Conservation (phyloP, 2,888 invertebrate species). For the Eilema depressum region DNA sequence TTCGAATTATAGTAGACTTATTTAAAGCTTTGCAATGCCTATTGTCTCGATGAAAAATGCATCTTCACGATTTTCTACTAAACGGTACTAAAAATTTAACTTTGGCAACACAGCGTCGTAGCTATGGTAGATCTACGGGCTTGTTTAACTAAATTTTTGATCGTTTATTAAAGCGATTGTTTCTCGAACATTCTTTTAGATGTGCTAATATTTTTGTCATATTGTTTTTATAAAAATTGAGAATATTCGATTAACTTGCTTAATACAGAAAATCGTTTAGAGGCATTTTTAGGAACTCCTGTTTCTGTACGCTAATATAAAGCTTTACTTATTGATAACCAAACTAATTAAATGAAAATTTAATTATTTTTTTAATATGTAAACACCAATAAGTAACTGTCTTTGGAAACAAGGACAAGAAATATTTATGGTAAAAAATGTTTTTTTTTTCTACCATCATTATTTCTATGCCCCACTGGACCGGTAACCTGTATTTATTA, state of each 20-base stretch:
- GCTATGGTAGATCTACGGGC: constrained; percentile 69
- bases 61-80: constrained; percentile 49
- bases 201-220: neutral
- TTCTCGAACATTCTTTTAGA: constrained; percentile 17
- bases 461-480: constrained; percentile 6
- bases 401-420: constrained; percentile 8
- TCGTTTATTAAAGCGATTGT: constrained; percentile 35
- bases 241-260: neutral
- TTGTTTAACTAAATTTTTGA: constrained; percentile 65
- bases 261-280: constrained; percentile 45
- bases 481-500: constrained; percentile 38
- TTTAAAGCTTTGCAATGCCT: constrained; percentile 59
- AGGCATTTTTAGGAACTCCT: constrained; percentile 65
- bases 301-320: constrained; percentile 17
- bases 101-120: constrained; percentile 70
- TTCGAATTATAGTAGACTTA: constrained; percentile 26
- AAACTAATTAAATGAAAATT: neutral
- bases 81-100: constrained; percentile 66
- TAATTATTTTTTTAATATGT: neutral
- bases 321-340: constrained; percentile 6
- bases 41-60: constrained; percentile 60
- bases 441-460: neutral
- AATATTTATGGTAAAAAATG: neutral
- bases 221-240: neutral
- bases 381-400: neutral